Evolutionary conservation across 2,797 vertebrate genomes (phyloP).

Genomic region (Fistularia commersonii): DNA sequence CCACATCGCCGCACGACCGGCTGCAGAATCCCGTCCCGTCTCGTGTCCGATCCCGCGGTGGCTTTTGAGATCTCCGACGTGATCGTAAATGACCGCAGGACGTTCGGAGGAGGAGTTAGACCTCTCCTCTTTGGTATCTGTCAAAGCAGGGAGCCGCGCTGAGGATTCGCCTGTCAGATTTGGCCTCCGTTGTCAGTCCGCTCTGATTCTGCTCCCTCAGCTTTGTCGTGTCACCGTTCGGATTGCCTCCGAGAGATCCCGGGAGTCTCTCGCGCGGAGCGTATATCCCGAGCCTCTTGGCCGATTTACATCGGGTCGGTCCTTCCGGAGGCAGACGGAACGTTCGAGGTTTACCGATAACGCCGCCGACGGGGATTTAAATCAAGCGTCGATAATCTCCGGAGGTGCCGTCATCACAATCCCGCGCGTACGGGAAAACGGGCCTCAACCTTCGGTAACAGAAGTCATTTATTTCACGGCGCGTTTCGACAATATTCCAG

Average conservation of each 20-base stretch:
- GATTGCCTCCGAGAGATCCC: conserved; percentile 44
- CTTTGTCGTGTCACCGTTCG: conserved; percentile 53
- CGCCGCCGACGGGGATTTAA: conserved; percentile 33
- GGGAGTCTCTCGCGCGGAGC: conserved; percentile 32
- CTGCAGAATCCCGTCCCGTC: too few relatives aligned
- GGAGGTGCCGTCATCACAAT: conserved; percentile 16
- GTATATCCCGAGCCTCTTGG: conserved; percentile 21
- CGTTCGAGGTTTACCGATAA: conserved; percentile 15
- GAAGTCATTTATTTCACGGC: too few relatives aligned
- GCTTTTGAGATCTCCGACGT: too few relatives aligned
- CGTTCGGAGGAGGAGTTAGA: too few relatives aligned
- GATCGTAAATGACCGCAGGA: too few relatives aligned
- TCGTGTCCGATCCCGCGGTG: too few relatives aligned
- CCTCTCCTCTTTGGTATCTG: conserved; percentile 49
- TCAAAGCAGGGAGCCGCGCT: conserved; percentile 44
- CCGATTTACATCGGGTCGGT: conserved; percentile 52
- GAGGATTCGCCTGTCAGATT: conserved; percentile 65
- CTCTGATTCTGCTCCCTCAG: conserved; percentile 60
- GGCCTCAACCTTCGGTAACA: conserved; percentile 11
- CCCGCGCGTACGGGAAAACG: conserved; percentile 20
- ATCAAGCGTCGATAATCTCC: conserved; percentile 21
- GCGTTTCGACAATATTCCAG: too few relatives aligned
- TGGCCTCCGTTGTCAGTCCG: conserved; percentile 65
- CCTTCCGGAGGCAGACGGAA: conserved; percentile 21
- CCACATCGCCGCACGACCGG: background rate